Conservation (phyloP, 2,113 vertebrate genomes). For the Haemorhous mexicanus region DNA sequence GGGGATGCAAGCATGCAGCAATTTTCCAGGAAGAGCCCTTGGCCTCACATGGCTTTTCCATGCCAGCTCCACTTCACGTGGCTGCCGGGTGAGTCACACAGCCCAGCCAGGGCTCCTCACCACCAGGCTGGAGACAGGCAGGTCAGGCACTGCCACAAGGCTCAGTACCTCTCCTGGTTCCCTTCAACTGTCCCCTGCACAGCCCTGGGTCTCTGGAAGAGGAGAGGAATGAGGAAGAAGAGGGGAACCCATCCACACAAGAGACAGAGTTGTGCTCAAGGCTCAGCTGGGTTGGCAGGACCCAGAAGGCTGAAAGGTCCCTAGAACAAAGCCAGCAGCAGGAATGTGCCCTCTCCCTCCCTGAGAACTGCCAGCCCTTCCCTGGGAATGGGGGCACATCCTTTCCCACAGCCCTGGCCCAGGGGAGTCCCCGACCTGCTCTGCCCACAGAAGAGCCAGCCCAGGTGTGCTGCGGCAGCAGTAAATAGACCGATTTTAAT, state of each 20-base stretch:
- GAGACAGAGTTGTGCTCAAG: neutral
- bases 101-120: neutral
- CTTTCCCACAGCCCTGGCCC: neutral
- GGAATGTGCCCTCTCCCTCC: neutral
- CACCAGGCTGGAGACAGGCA: neutral
- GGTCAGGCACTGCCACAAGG: neutral
- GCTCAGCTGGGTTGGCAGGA: neutral
- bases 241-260: rapidly evolving
- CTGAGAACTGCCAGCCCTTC: neutral
- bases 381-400: neutral
- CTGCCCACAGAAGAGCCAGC: neutral
- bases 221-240: neutral
- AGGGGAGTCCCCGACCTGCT: neutral
- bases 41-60: slow-evolving; percentile 11
- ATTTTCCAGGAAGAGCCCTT: slow-evolving; percentile 27
- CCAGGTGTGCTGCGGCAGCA: slow-evolving; percentile 6
- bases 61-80: slow-evolving; percentile 33
- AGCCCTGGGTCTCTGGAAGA: neutral
- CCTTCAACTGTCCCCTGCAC: neutral
- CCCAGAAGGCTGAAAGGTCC: neutral
- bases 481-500: slow-evolving; percentile 46
- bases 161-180: neutral
- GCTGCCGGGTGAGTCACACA: slow-evolving; percentile 10
- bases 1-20: neutral
- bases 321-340: neutral